phyloP scores from a whole-genome alignment of 2,113 vertebrate species.

The Mobula birostris region DNA sequence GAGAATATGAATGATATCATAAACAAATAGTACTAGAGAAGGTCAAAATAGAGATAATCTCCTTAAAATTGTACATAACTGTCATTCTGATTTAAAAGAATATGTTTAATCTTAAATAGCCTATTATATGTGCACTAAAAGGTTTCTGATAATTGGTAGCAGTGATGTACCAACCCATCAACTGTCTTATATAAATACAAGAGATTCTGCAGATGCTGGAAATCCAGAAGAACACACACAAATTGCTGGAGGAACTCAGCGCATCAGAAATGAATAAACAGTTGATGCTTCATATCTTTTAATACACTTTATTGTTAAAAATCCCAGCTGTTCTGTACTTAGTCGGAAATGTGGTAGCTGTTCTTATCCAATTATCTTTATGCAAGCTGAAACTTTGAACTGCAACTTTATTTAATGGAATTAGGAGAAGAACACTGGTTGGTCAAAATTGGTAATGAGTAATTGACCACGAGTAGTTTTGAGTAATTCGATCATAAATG shows the following conservation, averaged over 20 bases:
- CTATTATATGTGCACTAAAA: neutral
- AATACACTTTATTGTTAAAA: neutral
- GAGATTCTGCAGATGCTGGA: too few species aligned
- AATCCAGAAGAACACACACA: too few species aligned
- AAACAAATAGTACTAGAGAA: neutral
- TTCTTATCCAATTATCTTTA: neutral
- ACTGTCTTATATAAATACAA: neutral
- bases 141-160: neutral
- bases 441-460: neutral
- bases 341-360: neutral
- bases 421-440: neutral
- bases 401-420: neutral
- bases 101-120: neutral
- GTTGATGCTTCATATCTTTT: neutral
- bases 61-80: neutral
- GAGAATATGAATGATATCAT: neutral
- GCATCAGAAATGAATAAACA: too few species aligned
- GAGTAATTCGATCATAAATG: neutral
- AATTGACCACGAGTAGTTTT: neutral
- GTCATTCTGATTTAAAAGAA: neutral
- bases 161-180: neutral
- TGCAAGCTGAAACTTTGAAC: neutral
- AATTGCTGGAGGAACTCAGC: too few species aligned
- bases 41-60: neutral
- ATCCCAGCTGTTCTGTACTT: neutral